phyloP scores from a whole-genome alignment of 2,113 vertebrate genomes.

The Gallinago media region DNA sequence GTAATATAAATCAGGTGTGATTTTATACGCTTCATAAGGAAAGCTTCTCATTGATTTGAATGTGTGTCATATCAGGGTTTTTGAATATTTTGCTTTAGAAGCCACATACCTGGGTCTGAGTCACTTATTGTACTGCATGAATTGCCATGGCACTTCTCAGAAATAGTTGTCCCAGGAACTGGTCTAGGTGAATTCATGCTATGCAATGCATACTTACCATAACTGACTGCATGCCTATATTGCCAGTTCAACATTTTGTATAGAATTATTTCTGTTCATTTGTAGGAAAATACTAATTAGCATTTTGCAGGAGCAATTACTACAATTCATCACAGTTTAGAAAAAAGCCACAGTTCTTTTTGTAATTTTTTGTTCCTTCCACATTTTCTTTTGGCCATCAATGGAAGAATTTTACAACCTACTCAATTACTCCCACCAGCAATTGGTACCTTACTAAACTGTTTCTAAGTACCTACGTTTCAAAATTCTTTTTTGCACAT shows the following conservation, averaged over 20 bases:
- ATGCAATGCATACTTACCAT: background rate
- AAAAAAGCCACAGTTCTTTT: background rate
- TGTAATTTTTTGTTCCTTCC: background rate
- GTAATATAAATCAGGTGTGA: background rate
- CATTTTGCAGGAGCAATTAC: background rate
- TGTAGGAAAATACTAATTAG: background rate
- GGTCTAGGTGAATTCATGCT: background rate
- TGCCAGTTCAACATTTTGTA: background rate
- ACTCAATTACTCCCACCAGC: background rate
- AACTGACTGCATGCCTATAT: background rate
- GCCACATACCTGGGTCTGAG: background rate
- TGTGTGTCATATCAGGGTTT: background rate
- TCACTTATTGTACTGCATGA: background rate
- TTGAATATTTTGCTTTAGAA: background rate
- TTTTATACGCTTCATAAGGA: background rate
- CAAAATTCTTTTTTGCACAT: background rate
- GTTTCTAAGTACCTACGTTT: background rate
- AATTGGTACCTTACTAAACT: background rate
- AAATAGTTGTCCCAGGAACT: accelerated
- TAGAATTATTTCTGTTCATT: background rate
- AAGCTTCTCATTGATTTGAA: background rate
- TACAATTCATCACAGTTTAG: background rate
- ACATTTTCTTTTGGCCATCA: background rate
- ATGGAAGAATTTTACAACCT: background rate
- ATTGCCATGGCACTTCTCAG: background rate